Conservation (phyloP, 2,888 invertebrate genomes). For the Dynastes maya region DNA sequence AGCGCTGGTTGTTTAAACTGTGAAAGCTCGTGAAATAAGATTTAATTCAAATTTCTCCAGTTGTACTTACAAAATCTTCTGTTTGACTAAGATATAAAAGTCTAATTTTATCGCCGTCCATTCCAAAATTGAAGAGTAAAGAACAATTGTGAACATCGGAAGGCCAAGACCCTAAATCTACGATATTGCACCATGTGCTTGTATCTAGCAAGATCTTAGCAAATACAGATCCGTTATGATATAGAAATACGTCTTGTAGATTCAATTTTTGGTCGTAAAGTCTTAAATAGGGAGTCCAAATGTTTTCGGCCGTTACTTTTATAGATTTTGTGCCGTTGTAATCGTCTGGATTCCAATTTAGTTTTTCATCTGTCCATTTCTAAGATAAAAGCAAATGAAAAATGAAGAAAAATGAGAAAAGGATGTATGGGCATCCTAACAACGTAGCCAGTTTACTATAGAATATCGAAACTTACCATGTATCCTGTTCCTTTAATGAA, state of each 20-base stretch:
- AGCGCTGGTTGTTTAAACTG: constrained; percentile 1
- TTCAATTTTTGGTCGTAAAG: constrained; percentile 59
- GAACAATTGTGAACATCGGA: constrained; percentile 68
- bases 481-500: neutral
- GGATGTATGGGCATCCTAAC: too few relatives aligned
- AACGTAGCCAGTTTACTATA: too few relatives aligned
- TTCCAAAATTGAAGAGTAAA: neutral
- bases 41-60: neutral
- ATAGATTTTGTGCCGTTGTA: constrained; percentile 73
- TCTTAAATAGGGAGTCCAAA: constrained; percentile 75
- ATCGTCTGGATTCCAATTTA: constrained; percentile 76
- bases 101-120: neutral
- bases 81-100: neutral
- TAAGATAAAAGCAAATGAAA: constrained; percentile 63
- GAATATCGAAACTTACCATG: neutral
- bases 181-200: constrained; percentile 65
- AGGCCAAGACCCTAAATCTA: constrained; percentile 68
- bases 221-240: neutral
- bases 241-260: neutral
- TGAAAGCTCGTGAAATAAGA: neutral
- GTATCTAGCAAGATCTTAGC: neutral
- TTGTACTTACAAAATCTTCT: neutral
- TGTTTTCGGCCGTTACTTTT: constrained; percentile 72
- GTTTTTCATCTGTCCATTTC: constrained; percentile 77
- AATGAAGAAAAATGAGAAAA: too few relatives aligned